Base-by-base conservation (phyloP, 1,140 invertebrate genomes). In the Orussus abietinus region DNA sequence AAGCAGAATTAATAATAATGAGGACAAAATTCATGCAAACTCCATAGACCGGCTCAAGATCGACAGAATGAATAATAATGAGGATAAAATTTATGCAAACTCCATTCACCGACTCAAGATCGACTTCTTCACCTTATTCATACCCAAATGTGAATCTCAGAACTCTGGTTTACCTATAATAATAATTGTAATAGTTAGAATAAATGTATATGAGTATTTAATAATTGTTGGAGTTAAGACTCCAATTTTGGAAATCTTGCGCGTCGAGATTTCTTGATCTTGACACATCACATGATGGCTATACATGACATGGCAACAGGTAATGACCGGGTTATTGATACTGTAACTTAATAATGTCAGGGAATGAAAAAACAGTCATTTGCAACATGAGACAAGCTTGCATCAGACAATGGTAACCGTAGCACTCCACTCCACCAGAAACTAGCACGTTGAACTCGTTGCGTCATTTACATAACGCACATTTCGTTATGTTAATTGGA, bases 341-440 rank as follows among this genome's bases (percentile, higher is more conserved):
- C 22, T n/a, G 22, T 25, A 25, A 25, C 22, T 25, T 25, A 7
- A 25, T 25, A 25, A n/a, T n/a, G 32, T 18, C 4, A 34, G 5
- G 32, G 10, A 10, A 34, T 38, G 30, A 4, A 37, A 14, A 35
- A 31, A 29, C 20, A 25, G 21, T 26, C 14, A 17, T 11, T 18
- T 13, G 46, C 42, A 38, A 45, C 26, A 14, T 18, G 42, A 48
- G 46, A 48, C 31, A 25, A 1, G 13, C 13, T 29, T 19, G 26
- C n/a, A 11, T 48, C 37, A 37, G 22, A 31, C 36, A 45, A 48
- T 44, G 14, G 22, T 11, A 14, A n/a, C 7, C 14, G 4, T 28
- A 14, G 32, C 4, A 9, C 10, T 7, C 12, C 17, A n/a, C 36
- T 28, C n/a, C 12, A 43, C 30, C 45, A 49, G 17, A 14, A 20